Base-by-base conservation (phyloP, 2,113 vertebrate genomes). In the Brachionichthys hirsutus region DNA sequence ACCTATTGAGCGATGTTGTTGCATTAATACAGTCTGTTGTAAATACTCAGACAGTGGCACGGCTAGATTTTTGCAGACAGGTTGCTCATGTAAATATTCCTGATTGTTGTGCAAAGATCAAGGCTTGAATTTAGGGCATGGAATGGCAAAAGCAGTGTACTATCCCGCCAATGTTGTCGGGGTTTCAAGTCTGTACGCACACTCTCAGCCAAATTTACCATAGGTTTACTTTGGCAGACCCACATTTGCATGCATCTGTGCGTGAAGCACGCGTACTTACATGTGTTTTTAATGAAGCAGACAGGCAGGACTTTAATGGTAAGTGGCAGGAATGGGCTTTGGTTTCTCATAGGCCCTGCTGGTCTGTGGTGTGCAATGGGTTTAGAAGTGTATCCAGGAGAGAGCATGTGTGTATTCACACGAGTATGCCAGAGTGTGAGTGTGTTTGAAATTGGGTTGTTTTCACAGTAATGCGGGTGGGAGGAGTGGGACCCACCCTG, bases 211-310 rank as follows among this genome's bases (percentile, higher is more conserved):
- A 77, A 65, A 42, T 13, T 65, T 71, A 79, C 71, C 66, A 65
- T 65, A 67, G 47, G 55, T 75, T 45, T 73, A 65, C 50, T 48
- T 60, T 36, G 41, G 57, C 71, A 72, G 42, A 51, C 19, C 52
- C 47, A 56, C 73, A 76, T 86, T 81, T 78, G 69, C 56, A 82
- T 80, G 74, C 75, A 73, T 85, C 57, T 56, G 60, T 74, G 78
- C 59, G 22, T 70, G 45, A 69, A 70, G 54, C 57, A 17, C 50
- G 34, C 66, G 42, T 59, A 66, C 41, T 42, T 65, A 71, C 87
- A 89, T 76, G 75, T 90, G 89, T 88, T 90, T 90, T 66, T 38
- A 87, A 91, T 92, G 78, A 84, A 77, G 84, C 52, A 2, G 73
- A 82, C 70, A 73, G 71, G 75, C 81, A 72, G 58, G 44, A 77